Conservation (phyloP, 2,797 vertebrate genomes). For the Pantherophis vulpinus region DNA sequence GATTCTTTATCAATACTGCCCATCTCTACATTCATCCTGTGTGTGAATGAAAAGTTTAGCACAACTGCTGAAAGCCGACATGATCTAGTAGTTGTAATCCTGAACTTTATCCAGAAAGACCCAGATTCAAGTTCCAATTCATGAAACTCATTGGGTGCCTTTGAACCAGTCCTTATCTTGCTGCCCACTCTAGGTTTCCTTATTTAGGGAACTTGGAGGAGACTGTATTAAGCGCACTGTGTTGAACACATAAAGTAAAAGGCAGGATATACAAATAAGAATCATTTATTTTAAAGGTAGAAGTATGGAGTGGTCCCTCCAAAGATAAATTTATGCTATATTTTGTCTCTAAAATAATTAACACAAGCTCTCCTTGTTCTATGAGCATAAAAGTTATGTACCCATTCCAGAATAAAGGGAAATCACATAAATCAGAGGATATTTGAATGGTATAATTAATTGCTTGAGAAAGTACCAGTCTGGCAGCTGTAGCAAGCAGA, state of each 20-base stretch:
- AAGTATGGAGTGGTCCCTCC: background rate
- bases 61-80: background rate
- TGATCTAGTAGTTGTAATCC: background rate
- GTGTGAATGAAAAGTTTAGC: background rate
- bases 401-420: background rate
- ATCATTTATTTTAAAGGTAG: background rate
- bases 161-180: background rate
- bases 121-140: background rate
- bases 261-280: background rate
- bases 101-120: background rate
- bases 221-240: background rate
- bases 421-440: background rate
- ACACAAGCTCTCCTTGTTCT: background rate
- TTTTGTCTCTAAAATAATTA: background rate
- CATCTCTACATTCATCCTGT: background rate
- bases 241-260: background rate
- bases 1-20: background rate
- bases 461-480: background rate
- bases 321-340: background rate
- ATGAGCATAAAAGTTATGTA: background rate
- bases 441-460: background rate
- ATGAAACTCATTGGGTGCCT: background rate
- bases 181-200: background rate
- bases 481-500: background rate
- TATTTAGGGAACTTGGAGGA: background rate